A percentile compares a stretch with the other conserved stretches of the same genome.
phyloP scores from a whole-genome alignment of 2,888 invertebrate genomes.

The Heterodera filipjevi region DNA sequence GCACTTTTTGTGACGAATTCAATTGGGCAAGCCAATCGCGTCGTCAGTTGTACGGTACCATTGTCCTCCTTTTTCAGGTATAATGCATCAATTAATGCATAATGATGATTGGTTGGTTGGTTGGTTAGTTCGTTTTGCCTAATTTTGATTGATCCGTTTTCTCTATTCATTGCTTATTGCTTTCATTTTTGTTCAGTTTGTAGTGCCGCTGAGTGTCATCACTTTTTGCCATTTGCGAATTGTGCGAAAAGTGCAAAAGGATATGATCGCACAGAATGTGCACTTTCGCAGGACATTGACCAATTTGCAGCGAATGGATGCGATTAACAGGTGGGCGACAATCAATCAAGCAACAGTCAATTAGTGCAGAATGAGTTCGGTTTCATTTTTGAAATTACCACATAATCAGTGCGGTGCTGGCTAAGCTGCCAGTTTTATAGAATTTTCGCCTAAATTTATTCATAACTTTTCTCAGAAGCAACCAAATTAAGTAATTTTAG shows the following conservation, averaged over 20 bases:
- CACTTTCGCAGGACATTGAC: slow-evolving; percentile 56
- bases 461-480: too few relatives aligned
- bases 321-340: slow-evolving; percentile 46
- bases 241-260: slow-evolving; percentile 52
- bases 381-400: too few relatives aligned
- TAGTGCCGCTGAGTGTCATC: slow-evolving; percentile 59
- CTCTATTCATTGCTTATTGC: not conserved
- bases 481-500: too few relatives aligned
- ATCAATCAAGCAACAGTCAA: too few relatives aligned
- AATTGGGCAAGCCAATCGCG: slow-evolving; percentile 1
- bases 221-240: slow-evolving; percentile 59
- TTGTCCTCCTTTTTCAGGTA: slow-evolving; percentile 16
- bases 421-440: too few relatives aligned
- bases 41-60: slow-evolving; percentile 64
- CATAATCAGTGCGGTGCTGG: too few relatives aligned
- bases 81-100: not conserved
- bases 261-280: slow-evolving; percentile 57
- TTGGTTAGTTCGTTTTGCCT: too few relatives aligned
- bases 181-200: slow-evolving; percentile 45
- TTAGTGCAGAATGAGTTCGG: too few relatives aligned
- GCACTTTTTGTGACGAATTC: slow-evolving; percentile 15
- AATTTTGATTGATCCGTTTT: too few relatives aligned
- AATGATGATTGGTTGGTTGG: too few relatives aligned
- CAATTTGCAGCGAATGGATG: slow-evolving; percentile 54
- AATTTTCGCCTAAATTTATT: too few relatives aligned